Evolutionary conservation across 2,797 vertebrate genomes (phyloP), one percentile per base, ranked within the genome.

Genomic region (Zalophus californianus): DNA sequence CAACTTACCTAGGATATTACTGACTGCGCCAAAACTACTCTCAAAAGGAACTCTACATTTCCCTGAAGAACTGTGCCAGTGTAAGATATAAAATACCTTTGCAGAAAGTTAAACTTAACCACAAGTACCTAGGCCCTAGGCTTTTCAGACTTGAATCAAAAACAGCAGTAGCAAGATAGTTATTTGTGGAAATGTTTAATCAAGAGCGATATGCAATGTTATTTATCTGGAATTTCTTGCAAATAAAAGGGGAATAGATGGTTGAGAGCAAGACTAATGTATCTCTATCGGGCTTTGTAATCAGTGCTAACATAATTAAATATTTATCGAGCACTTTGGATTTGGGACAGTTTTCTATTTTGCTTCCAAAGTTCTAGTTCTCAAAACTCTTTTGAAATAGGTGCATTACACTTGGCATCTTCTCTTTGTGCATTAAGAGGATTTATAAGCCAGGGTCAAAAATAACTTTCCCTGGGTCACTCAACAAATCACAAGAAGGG

Each of bases 161-260:
- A 88, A 35, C 64, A 91, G 21, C 52, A 80, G 50, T 54, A 62
- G 50, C 60, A 92, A 86, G 75, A 48, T 18, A 86, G 87, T 93
- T 97, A 86, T 60, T 60, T 93, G 48, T 95, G 87, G 92, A 97
- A 97, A 94, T 97, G 41, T 91, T 96, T 98, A 94, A 97, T 95
- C 41, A 95, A 88, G 62, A 85, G 35, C 5, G 2, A 27, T 38
- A 48, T 52, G 14, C 75, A 87, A 78, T 96, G 54, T 64, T 16
- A 38, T 62, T 38, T 80, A 92, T 94, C 79, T 95, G 27, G 60
- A 95, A 85, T 89, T 79, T 94, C 60, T 58, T 86, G 62, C 86
- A 89, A 95, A 66, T 94, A 60, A 90, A 44, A 15, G 29, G 14
- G 62, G 73, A 91, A 75, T 38, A 77, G 72, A 91, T 93, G 78